Conservation (phyloP, 2,888 invertebrate species). For the Eupeodes latifasciatus region DNA sequence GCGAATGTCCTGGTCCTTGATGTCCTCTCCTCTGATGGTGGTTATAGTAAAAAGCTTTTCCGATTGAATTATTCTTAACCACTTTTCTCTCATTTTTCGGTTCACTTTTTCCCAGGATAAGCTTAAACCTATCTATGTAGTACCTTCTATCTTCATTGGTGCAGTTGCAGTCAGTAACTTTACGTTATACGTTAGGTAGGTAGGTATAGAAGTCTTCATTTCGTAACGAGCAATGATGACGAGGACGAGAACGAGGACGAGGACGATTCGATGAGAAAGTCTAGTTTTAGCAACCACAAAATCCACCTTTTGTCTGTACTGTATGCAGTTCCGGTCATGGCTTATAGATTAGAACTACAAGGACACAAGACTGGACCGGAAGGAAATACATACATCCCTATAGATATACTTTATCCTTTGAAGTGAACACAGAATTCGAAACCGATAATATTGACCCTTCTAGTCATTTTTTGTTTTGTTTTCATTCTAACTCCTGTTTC, state of each 20-base stretch:
- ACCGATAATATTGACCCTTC: slow-evolving; percentile 67
- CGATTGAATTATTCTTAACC: slow-evolving; percentile 70
- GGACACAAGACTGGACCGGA: background rate
- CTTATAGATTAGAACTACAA: slow-evolving; percentile 26
- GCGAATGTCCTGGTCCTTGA: slow-evolving; percentile 40
- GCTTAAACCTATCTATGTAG: background rate
- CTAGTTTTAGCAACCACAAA: slow-evolving; percentile 28
- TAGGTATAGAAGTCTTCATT: background rate
- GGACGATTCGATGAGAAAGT: slow-evolving; percentile 1
- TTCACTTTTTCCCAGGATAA: slow-evolving; percentile 4
- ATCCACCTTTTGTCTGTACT: slow-evolving; percentile 39
- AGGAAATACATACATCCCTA: no score
- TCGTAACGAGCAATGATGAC: no score
- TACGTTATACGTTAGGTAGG: background rate
- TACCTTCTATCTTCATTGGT: slow-evolving; percentile 31
- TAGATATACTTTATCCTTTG: background rate
- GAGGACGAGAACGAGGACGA: no score
- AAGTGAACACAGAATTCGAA: slow-evolving; percentile 51
- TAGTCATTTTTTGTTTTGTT: slow-evolving; percentile 22
- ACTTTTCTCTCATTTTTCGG: slow-evolving; percentile 35
- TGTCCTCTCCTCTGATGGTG: slow-evolving; percentile 12
- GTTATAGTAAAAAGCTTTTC: slow-evolving; percentile 55
- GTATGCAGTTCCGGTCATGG: slow-evolving; percentile 3
- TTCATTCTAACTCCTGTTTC: background rate
- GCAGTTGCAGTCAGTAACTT: slow-evolving; percentile 11